Percentiles rank a stretch among this genome's conserved stretches.
Conservation (phyloP, 1,140 invertebrate genomes). For the Caerostris darwini region DNA sequence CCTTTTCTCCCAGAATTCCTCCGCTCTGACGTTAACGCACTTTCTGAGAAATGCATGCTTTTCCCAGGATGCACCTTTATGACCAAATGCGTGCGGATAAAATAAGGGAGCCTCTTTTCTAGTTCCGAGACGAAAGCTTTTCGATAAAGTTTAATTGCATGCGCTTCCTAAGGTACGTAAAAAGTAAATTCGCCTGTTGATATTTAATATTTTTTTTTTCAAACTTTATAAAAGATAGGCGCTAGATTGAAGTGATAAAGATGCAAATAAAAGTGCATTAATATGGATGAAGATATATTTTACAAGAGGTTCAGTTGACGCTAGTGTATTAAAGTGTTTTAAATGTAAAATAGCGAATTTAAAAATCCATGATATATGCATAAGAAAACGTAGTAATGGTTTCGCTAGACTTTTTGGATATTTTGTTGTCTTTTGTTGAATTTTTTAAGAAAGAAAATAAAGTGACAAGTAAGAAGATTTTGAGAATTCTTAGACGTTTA, state of each 20-base stretch:
- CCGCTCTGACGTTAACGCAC: background rate
- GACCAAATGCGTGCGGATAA: background rate
- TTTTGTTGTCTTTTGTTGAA: too few species aligned
- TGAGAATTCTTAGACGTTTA: too few species aligned
- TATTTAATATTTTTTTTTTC: background rate
- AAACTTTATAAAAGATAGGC: background rate
- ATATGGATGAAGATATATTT: background rate
- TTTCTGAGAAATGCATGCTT: background rate
- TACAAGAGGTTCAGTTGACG: background rate
- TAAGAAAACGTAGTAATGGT: too few species aligned
- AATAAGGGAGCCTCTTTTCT: background rate
- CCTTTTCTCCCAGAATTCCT: background rate
- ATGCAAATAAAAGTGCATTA: background rate
- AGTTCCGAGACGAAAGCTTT: background rate
- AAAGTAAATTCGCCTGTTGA: background rate
- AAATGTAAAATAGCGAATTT: too few species aligned
- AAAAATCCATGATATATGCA: too few species aligned
- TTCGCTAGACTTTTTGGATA: too few species aligned
- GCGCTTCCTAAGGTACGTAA: background rate
- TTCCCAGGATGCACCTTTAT: background rate
- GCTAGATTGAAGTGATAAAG: background rate
- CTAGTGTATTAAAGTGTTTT: too few species aligned
- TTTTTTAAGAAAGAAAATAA: too few species aligned
- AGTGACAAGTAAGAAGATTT: too few species aligned
- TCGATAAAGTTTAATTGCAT: slow-evolving; percentile 46